Conservation (phyloP, 2,888 invertebrate species). For the Fragum fragum region DNA sequence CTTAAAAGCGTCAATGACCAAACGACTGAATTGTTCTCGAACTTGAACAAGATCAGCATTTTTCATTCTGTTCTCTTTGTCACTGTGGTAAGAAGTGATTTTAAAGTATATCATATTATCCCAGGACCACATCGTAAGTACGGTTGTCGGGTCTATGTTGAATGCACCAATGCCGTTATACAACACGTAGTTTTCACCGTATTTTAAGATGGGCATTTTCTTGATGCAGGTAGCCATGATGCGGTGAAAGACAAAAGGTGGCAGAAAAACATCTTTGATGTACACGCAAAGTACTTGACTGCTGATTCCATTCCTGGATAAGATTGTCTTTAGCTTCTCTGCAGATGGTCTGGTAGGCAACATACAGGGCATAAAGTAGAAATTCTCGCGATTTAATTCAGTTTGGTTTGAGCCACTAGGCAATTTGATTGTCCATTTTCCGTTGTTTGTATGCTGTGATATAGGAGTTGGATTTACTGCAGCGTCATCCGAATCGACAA, state of each 20-base stretch:
- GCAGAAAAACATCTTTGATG: neutral
- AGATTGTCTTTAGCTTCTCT: neutral
- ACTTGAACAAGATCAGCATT: neutral
- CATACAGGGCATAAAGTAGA: conserved; percentile 17
- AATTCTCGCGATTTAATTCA: neutral
- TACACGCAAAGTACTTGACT: conserved; percentile 4
- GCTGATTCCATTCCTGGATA: neutral
- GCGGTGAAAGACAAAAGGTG: conserved; percentile 7
- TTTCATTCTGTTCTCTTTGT: neutral
- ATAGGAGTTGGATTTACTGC: neutral
- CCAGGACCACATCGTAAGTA: neutral
- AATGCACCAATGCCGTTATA: conserved; percentile 4
- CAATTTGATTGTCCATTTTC: neutral
- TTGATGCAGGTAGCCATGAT: conserved; percentile 5
- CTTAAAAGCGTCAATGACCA: neutral
- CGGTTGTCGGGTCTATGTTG: neutral
- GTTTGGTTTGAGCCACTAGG: neutral
- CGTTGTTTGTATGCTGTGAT: neutral
- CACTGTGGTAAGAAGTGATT: neutral
- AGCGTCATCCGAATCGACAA: neutral
- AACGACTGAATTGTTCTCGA: neutral
- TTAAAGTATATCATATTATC: conserved; percentile 9
- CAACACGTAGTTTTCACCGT: neutral
- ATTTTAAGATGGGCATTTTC: neutral
- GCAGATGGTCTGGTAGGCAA: neutral